Conservation (phyloP, 2,888 invertebrate species). For the Temnothorax rugatulus region DNA sequence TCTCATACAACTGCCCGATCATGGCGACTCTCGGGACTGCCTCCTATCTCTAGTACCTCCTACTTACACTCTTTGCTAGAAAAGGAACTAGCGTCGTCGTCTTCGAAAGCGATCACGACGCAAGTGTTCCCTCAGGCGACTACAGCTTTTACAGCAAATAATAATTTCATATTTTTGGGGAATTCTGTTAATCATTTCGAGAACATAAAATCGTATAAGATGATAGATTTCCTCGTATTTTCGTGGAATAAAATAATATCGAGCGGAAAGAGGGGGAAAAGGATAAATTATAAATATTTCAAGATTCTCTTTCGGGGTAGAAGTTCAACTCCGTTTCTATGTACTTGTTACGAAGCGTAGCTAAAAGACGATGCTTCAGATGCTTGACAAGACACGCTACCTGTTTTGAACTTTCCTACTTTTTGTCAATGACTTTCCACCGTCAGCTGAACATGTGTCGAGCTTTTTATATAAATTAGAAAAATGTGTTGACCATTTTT, state of each 20-base stretch:
- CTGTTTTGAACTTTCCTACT: neutral
- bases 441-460: neutral
- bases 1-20: neutral
- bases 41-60: neutral
- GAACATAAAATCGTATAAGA: neutral
- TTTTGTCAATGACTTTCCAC: neutral
- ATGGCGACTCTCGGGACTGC: conserved; percentile 3
- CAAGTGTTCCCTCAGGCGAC: neutral
- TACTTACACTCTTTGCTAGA: neutral
- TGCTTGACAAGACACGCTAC: neutral
- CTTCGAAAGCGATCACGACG: neutral
- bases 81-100: neutral
- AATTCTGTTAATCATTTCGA: neutral
- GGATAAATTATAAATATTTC: neutral
- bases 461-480: neutral
- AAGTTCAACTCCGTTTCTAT: neutral
- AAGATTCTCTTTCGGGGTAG: neutral
- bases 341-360: neutral
- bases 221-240: neutral
- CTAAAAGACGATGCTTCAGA: too few species aligned
- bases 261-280: neutral
- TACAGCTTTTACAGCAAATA: neutral
- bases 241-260: neutral
- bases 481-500: neutral
- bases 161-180: neutral